Evolutionary conservation across 2,888 invertebrate genomes (phyloP).

Genomic region (Cheilosia scutellata): DNA sequence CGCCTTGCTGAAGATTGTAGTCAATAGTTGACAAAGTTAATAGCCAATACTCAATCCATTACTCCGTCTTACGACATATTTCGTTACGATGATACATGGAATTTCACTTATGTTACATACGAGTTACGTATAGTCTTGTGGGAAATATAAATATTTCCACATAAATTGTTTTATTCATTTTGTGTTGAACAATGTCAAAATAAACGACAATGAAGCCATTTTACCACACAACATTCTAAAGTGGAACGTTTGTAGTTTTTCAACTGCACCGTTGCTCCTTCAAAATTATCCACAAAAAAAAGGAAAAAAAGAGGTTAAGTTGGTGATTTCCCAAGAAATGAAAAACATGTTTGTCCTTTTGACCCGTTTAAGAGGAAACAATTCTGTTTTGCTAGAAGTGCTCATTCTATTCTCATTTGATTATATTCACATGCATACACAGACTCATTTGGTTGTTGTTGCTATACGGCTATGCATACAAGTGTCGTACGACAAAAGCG

Average conservation of each 20-base stretch:
- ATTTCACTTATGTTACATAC: neutral
- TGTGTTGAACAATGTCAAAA: neutral
- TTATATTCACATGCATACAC: neutral
- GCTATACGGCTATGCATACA: neutral
- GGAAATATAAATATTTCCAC: neutral
- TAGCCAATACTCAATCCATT: conserved; percentile 17
- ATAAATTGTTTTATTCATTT: neutral
- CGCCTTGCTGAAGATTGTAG: neutral
- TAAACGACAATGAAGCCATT: neutral
- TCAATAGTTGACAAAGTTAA: conserved; percentile 10
- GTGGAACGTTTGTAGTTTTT: conserved; percentile 12
- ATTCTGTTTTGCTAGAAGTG: neutral
- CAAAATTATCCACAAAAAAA: conserved; percentile 26
- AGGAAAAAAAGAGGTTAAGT: conserved; percentile 26
- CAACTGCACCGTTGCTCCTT: conserved; percentile 18
- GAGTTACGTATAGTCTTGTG: neutral
- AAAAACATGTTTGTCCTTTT: conserved; percentile 46
- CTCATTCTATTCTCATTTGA: conserved; percentile 23
- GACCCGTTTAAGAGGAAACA: conserved; percentile 34
- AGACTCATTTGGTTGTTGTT: conserved; percentile 1
- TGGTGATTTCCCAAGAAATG: conserved; percentile 20
- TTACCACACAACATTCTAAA: neutral
- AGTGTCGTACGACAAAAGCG: neutral
- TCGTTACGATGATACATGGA: neutral
- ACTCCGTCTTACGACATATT: neutral